A percentile compares a stretch with the other conserved stretches of the same genome.
Conservation (phyloP, 1,140 invertebrate species). For the Eurosta solidaginis region DNA sequence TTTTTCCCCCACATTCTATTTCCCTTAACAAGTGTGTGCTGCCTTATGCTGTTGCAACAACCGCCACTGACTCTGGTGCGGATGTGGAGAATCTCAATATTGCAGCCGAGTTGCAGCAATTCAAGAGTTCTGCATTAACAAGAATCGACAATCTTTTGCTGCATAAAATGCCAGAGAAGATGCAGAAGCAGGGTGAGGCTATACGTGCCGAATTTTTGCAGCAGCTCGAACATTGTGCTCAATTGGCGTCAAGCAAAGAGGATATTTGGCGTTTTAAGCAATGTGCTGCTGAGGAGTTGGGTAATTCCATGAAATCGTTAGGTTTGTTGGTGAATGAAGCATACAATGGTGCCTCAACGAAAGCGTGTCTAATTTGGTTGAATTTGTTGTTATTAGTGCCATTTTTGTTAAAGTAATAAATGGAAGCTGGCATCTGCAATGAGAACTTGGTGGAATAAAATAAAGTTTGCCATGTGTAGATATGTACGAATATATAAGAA, state of each 20-base stretch:
- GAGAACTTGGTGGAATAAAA: too few species aligned
- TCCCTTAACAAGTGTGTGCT: background rate
- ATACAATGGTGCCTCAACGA: background rate
- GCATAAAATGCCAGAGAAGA: background rate
- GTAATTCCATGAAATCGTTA: background rate
- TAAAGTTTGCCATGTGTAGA: too few species aligned
- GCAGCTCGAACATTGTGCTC: background rate
- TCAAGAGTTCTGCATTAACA: background rate
- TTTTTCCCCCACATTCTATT: background rate
- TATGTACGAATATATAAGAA: too few species aligned
- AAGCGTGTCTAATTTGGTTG: background rate
- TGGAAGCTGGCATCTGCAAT: too few species aligned
- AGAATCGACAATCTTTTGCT: constrained; percentile 1
- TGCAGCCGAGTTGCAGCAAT: background rate
- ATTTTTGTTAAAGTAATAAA: background rate
- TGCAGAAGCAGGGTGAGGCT: background rate
- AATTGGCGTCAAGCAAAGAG: background rate
- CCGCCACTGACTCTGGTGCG: background rate
- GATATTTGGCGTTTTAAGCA: constrained; percentile 3
- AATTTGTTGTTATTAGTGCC: background rate
- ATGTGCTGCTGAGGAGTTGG: background rate
- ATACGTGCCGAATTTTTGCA: background rate
- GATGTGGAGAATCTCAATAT: background rate
- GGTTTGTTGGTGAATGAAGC: background rate
- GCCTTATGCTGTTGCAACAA: background rate